Conservation (phyloP, 2,888 invertebrate genomes). For the Candidula unifasciata region DNA sequence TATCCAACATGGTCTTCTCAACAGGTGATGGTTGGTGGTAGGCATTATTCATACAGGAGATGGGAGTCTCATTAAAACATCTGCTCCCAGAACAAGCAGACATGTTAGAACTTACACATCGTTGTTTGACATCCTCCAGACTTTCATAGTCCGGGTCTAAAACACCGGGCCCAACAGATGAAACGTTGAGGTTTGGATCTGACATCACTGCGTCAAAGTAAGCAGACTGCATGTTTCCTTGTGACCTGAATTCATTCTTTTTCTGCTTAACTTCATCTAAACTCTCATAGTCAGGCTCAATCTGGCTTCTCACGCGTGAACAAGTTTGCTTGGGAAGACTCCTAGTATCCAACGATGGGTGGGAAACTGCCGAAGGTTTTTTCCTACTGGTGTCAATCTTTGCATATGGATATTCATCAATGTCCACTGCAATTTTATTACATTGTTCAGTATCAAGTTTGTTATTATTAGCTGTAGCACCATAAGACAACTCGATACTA, state of each 20-base stretch:
- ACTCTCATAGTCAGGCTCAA: slow-evolving; percentile 65
- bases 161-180: neutral
- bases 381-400: slow-evolving; percentile 35
- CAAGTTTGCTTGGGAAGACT: neutral
- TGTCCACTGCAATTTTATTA: slow-evolving; percentile 1
- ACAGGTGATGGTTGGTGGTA: neutral
- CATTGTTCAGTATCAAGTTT: neutral
- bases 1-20: neutral
- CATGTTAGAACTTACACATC: slow-evolving; percentile 10
- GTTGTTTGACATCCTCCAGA: slow-evolving; percentile 42
- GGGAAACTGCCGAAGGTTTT: slow-evolving; percentile 29
- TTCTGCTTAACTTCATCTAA: slow-evolving; percentile 61
- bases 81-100: neutral
- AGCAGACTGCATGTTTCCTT: slow-evolving; percentile 6
- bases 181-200: neutral
- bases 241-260: slow-evolving; percentile 44
- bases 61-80: neutral
- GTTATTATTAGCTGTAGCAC: neutral
- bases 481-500: neutral
- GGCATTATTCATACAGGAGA: neutral
- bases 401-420: slow-evolving; percentile 43
- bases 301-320: slow-evolving; percentile 13
- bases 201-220: neutral
- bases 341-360: slow-evolving; percentile 27
- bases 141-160: slow-evolving; percentile 45